These are phyloP conservation scores for Drosophila littoralis DNA, from an alignment of 1,140 invertebrate genomes.

Conservation along the genomic window DNA sequence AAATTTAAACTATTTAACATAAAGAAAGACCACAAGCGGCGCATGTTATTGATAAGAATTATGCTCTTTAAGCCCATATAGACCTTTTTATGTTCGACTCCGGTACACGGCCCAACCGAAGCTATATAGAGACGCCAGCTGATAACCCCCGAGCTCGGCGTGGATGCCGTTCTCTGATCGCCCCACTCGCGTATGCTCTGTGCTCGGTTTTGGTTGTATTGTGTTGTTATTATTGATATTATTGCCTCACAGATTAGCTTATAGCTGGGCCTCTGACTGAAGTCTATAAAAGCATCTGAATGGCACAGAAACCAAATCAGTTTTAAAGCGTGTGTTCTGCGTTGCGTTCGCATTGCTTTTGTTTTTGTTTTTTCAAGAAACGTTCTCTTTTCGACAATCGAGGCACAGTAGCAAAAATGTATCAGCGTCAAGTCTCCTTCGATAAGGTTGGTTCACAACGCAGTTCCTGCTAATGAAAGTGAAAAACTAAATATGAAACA, in stretches of 20 bases:
- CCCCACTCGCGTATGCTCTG: slow-evolving; percentile 54
- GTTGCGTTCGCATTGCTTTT: slow-evolving; percentile 37
- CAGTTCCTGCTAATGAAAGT: neutral
- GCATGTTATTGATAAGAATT: neutral
- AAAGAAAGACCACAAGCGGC: slow-evolving; percentile 13
- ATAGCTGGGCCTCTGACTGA: slow-evolving; percentile 7
- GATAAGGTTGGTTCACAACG: slow-evolving; percentile 74
- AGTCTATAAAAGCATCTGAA: slow-evolving; percentile 71
- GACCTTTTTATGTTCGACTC: neutral
- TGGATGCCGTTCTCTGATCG: slow-evolving; percentile 65
- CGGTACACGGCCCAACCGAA: slow-evolving; percentile 38
- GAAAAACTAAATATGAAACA: neutral
- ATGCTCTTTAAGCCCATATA: neutral
- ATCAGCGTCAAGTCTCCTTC: slow-evolving; percentile 76
- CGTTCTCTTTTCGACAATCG: slow-evolving; percentile 4
- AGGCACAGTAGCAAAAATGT: slow-evolving; percentile 53
- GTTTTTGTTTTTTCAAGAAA: neutral
- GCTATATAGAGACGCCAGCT: slow-evolving; percentile 37
- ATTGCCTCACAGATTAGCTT: slow-evolving; percentile 52
- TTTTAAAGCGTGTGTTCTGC: slow-evolving; percentile 58
- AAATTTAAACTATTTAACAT: neutral
- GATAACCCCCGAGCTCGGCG: slow-evolving; percentile 63
- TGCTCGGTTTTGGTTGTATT: slow-evolving; percentile 48
- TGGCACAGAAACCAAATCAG: slow-evolving; percentile 59
- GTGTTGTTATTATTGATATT: slow-evolving; percentile 46